Percentiles rank a stretch among this genome's conserved stretches.
Evolutionary conservation across 1,140 invertebrate genomes (phyloP).

Genomic region (Drosophila mauritiana): DNA sequence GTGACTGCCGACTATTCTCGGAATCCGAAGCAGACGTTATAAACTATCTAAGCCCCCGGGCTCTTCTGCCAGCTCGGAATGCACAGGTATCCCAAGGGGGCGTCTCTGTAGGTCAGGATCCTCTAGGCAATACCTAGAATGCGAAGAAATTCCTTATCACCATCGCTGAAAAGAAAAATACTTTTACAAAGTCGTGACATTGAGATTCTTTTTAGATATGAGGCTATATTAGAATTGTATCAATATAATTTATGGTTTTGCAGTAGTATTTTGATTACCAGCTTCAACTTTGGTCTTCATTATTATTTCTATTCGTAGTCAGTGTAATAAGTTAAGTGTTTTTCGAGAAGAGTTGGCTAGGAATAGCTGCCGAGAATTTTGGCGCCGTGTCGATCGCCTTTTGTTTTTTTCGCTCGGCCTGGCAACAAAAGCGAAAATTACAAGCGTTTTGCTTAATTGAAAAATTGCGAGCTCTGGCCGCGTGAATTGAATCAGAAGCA

Average conservation of each 20-base stretch:
- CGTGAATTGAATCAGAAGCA: conserved; percentile 75
- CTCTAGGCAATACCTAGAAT: background rate
- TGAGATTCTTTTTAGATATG: background rate
- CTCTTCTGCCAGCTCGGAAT: background rate
- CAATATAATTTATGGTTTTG: too few species aligned
- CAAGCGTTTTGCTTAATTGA: conserved; percentile 64
- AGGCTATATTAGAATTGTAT: background rate
- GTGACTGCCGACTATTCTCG: conserved; percentile 42
- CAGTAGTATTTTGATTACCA: too few species aligned
- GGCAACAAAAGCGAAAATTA: conserved; percentile 28
- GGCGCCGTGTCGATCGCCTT: conserved; percentile 40
- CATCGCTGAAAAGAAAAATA: background rate
- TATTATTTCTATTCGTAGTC: too few species aligned
- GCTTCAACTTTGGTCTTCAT: too few species aligned
- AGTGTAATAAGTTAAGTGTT: too few species aligned
- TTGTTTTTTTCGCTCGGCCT: conserved; percentile 27
- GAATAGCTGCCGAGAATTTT: conserved; percentile 61
- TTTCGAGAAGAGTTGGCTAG: background rate
- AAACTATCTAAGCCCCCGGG: conserved; percentile 23
- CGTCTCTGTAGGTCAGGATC: conserved; percentile 31
- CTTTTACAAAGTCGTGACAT: background rate
- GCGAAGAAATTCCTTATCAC: conserved; percentile 5
- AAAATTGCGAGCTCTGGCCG: conserved; percentile 63
- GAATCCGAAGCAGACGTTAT: conserved; percentile 14
- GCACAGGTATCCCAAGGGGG: background rate